Base-by-base conservation (phyloP, 2,888 invertebrate species). In the Lissocephala sabroskyi region DNA sequence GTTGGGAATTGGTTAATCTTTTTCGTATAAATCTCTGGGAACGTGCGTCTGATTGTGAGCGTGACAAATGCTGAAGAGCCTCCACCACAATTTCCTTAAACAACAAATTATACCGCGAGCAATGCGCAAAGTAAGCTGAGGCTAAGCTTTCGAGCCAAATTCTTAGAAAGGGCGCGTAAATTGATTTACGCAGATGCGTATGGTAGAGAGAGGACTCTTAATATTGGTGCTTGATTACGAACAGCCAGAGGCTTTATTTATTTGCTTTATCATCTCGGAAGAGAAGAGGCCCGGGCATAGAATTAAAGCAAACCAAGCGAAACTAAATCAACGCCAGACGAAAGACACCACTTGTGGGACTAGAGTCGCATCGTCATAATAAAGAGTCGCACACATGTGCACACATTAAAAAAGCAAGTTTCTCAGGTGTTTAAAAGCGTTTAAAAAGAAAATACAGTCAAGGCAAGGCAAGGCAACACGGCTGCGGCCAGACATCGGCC, bases 161-260 rank as follows among this genome's bases (percentile, higher is more conserved):
- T 84, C 84, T 76, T 79, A 78, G 84, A 83, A 84, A 79, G 78
- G 68, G 68, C 74, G 77, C 78, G 63, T 77, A 82, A 83, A 82
- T 84, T 84, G 84, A 84, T 84, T 84, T 84, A 81, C 84, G 83
- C 83, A 84, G 84, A 82, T 84, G 83, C 79, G 77, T 73, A 76
- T 56, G 52, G 19, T 19, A 10, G 14, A 35, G 13, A 23, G 3
- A 23, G 3, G 7, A 5, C 23, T 23, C 23, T 23, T 3, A 5
- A 23, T 23, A 23, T 23, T 3, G 3, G 23, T 23, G 23, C 7
- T 3, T 23, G 23, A 23, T 3, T 23, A 7, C 7, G 23, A 76
- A 70, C 76, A 70, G 67, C 76, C 76, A 68, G 64, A 59, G 67
- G 76, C 76, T 70, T 70, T 70, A 76, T 70, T 70, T 70, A 70